Conservation (phyloP, 1,140 invertebrate genomes). For the Brachystomella parvula region DNA sequence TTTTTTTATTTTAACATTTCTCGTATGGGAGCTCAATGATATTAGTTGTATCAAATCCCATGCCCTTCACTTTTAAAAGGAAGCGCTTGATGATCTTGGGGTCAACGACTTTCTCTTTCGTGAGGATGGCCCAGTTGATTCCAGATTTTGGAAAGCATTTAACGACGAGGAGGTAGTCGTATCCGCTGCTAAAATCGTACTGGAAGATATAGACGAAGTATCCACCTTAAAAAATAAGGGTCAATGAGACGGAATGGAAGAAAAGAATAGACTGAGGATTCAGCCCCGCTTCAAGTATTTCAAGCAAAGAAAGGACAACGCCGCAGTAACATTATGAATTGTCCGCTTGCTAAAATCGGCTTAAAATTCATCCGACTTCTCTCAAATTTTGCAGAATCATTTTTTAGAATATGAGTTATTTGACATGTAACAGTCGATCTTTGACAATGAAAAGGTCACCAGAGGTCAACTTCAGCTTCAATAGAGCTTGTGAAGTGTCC, state of each 20-base stretch:
- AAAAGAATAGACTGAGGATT: too few relatives aligned
- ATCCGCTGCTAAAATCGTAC: constrained; percentile 13
- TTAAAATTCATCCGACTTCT: background rate
- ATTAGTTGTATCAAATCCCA: constrained; percentile 18
- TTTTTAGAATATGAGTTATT: background rate
- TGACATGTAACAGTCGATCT: too few relatives aligned
- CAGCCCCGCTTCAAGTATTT: too few relatives aligned
- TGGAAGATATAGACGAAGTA: constrained; percentile 21
- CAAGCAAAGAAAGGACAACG: background rate
- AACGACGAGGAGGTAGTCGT: constrained; percentile 12
- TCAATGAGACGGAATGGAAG: too few relatives aligned
- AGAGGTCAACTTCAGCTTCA: too few relatives aligned
- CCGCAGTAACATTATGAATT: background rate
- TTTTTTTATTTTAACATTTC: too few relatives aligned
- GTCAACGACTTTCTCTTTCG: constrained; percentile 21
- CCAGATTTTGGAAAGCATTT: constrained; percentile 14
- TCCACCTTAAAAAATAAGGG: constrained; percentile 20
- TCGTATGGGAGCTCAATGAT: constrained; percentile 20
- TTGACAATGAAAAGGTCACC: too few relatives aligned
- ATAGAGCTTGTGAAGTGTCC: too few relatives aligned
- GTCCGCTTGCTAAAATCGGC: too few relatives aligned
- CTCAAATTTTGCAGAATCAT: background rate
- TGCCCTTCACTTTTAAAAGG: constrained; percentile 12
- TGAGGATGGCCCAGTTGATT: constrained; percentile 27
- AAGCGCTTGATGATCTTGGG: constrained; percentile 15